Percentiles rank a stretch among this genome's conserved stretches.
Evolutionary conservation across 1,140 invertebrate species (phyloP).

Genomic region (Cotesia glomerata): DNA sequence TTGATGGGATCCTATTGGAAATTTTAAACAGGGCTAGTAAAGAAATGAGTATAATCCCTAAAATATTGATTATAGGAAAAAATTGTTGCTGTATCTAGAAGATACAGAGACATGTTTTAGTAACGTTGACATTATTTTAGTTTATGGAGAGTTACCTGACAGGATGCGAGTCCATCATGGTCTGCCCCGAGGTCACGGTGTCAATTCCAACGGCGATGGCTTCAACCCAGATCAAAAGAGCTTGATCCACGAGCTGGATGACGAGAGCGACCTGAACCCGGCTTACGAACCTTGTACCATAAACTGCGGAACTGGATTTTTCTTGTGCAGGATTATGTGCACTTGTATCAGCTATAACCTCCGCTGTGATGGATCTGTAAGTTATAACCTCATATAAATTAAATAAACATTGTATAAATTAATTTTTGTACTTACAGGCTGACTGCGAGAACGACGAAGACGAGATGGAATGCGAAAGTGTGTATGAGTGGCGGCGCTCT

Average conservation of each 20-base stretch:
- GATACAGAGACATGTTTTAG: neutral
- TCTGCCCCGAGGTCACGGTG: conserved; percentile 37
- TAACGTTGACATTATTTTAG: conserved; percentile 7
- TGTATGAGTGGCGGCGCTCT: conserved; percentile 51
- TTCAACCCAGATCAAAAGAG: conserved; percentile 42
- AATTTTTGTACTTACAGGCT: conserved; percentile 39
- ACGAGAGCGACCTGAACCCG: conserved; percentile 43
- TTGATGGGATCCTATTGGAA: too few relatives aligned
- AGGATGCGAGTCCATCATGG: conserved; percentile 38
- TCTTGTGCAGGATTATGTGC: conserved; percentile 67
- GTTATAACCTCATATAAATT: conserved; percentile 14
- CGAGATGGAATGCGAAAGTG: conserved; percentile 69
- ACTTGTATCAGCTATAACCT: conserved; percentile 64
- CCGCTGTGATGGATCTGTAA: conserved; percentile 50
- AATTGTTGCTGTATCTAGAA: conserved; percentile 28
- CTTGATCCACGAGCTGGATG: conserved; percentile 49
- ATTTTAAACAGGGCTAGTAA: too few relatives aligned
- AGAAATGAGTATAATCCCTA: too few relatives aligned
- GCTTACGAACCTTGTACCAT: conserved; percentile 54
- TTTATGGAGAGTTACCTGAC: conserved; percentile 29
- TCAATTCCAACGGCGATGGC: conserved; percentile 33
- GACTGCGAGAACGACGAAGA: conserved; percentile 74
- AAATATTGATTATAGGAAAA: too few relatives aligned
- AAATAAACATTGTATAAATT: neutral
- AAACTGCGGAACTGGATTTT: conserved; percentile 61